Percentiles rank a stretch among this genome's conserved stretches.
Conservation (phyloP, 2,888 invertebrate genomes). For the Gymnoscelis rufifasciata region DNA sequence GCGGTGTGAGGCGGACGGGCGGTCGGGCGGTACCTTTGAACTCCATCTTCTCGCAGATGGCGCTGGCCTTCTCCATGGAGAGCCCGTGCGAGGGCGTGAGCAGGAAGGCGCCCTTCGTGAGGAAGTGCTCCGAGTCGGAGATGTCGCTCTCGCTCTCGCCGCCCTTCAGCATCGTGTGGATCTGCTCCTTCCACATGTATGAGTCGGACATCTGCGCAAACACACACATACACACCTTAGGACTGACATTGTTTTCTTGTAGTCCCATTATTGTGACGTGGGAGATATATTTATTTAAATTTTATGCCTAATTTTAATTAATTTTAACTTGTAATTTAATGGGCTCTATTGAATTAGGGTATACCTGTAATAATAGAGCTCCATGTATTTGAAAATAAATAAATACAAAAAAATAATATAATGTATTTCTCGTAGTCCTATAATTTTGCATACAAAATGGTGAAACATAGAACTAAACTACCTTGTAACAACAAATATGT, state of each 20-base stretch:
- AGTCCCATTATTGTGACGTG: not conserved
- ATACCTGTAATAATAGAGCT: too few relatives aligned
- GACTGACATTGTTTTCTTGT: not conserved
- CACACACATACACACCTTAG: not conserved
- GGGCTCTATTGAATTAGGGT: too few relatives aligned
- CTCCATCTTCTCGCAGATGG: slow-evolving; percentile 93
- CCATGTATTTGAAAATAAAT: too few relatives aligned
- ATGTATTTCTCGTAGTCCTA: too few relatives aligned
- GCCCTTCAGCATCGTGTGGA: slow-evolving; percentile 81
- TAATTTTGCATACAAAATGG: too few relatives aligned
- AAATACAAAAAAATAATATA: too few relatives aligned
- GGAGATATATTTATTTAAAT: not conserved
- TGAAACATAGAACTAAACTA: too few relatives aligned
- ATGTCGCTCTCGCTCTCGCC: slow-evolving; percentile 90
- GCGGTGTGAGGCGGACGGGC: too few relatives aligned
- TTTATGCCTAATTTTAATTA: too few relatives aligned
- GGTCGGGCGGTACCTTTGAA: slow-evolving; percentile 77
- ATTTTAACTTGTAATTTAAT: too few relatives aligned
- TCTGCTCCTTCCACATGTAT: slow-evolving; percentile 76
- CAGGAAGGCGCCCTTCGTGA: slow-evolving; percentile 90
- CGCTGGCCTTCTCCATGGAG: slow-evolving; percentile 90
- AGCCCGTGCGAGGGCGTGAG: slow-evolving; percentile 92
- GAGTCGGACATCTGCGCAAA: slow-evolving; percentile 67
- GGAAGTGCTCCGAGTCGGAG: slow-evolving; percentile 86
- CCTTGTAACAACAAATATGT: too few relatives aligned